Conservation (phyloP, 2,797 vertebrate genomes). For the Sebastes aleutianus region DNA sequence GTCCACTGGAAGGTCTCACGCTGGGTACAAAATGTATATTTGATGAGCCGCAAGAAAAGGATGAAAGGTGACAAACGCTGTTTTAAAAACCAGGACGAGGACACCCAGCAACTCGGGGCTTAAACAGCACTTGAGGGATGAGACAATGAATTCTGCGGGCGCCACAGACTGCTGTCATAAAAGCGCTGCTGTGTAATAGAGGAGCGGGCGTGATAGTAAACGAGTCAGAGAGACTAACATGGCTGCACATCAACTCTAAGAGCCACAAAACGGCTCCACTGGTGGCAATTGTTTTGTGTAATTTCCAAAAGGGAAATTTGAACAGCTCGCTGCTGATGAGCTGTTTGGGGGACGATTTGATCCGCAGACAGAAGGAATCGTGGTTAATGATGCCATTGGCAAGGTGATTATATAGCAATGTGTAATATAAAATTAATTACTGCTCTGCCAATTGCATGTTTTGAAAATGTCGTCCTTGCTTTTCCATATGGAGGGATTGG, state of each 20-base stretch:
- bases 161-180: constrained; percentile 16
- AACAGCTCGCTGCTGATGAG: constrained; percentile 42
- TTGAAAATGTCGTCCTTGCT: background rate
- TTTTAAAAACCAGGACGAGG: constrained; percentile 16
- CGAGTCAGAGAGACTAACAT: constrained; percentile 15
- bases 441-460: constrained; percentile 32
- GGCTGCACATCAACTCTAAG: constrained; percentile 18
- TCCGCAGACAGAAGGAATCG: constrained; percentile 33
- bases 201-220: constrained; percentile 19
- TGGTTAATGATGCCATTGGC: constrained; percentile 54
- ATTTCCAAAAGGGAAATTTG: constrained; percentile 45
- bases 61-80: constrained; percentile 43
- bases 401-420: constrained; percentile 42
- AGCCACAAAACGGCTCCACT: constrained; percentile 28
- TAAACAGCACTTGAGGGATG: constrained; percentile 46
- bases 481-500: constrained; percentile 25
- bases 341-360: constrained; percentile 43
- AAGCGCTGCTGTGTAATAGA: constrained; percentile 28
- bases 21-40: constrained; percentile 48
- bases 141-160: constrained; percentile 31
- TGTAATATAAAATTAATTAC: constrained; percentile 46
- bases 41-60: constrained; percentile 40
- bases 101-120: constrained; percentile 2
- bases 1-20: constrained; percentile 22
- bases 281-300: constrained; percentile 41